Base-by-base conservation (phyloP, 2,113 vertebrate genomes). In the Cettia cetti region DNA sequence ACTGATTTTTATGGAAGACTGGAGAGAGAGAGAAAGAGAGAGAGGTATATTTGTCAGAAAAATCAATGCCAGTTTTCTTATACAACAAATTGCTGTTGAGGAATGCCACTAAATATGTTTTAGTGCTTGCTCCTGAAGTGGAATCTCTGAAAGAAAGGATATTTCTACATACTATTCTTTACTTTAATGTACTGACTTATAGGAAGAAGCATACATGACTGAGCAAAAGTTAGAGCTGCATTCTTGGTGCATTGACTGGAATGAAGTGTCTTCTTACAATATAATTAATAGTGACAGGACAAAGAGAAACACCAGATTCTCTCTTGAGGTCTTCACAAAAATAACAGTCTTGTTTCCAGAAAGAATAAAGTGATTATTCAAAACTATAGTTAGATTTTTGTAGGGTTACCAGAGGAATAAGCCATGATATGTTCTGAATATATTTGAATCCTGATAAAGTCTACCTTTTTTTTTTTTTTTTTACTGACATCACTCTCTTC, bases 1-100 rank as follows among this genome's bases (percentile, higher is more conserved):
- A 83, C 59, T 70, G 47, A 75, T 45, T 89, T 84, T 95, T 78
- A 81, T 23, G 33, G n/a, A 80, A 82, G 66, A 60, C 10, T 54
- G 44, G 74, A 75, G 65, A 65, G 11, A 69, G 44, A 68, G 8
- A 66, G 11, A 69, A 40, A 68, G 8, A 66, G 9, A 66, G 40
- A 65, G 23, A 88, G 26, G 11, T 9, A 22, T 66, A 71, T 71
- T 72, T 86, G 77, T 81, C 86, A 94, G 86, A 94, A 96, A 94
- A 95, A 91, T 92, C 89, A 74, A 89, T 95, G 30, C 14, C 44
- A 50, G 26, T 91, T 95, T 92, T 89, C 64, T 94, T 86, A 84
- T 79, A 63, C 76, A 75, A 68, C 14, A 75, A 81, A 95, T 28
- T 54, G 17, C 10, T 85, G 15, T 18, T 82, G 59, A 88, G 45